Conservation (phyloP, 2,113 vertebrate species). For the Siphamia tubifer region DNA sequence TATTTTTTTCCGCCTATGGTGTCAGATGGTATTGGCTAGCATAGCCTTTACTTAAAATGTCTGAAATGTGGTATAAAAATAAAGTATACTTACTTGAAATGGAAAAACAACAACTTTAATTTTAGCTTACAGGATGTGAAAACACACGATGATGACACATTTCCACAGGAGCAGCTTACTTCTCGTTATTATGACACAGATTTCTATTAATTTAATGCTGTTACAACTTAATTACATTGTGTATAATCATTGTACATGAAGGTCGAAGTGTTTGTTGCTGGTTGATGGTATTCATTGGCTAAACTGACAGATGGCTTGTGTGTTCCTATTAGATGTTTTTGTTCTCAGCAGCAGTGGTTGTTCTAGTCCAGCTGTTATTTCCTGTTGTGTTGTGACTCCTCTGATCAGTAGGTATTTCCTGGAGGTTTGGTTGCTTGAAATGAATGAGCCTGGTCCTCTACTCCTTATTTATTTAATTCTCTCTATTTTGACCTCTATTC, state of each 20-base stretch:
- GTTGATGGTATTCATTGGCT: not conserved
- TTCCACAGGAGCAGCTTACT: not conserved
- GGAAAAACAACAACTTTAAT: too few relatives aligned
- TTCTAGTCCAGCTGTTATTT: slow-evolving; percentile 19
- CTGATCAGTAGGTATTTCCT: slow-evolving; percentile 33
- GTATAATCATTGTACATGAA: too few relatives aligned
- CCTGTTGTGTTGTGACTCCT: slow-evolving; percentile 22
- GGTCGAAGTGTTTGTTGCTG: too few relatives aligned
- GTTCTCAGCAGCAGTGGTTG: not conserved
- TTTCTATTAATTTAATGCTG: too few relatives aligned
- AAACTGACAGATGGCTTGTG: not conserved
- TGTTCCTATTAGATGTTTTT: not conserved
- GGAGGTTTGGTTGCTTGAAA: not conserved
- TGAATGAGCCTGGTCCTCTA: not conserved
- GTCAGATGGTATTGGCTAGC: too few relatives aligned
- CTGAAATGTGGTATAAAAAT: too few relatives aligned
- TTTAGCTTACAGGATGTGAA: too few relatives aligned
- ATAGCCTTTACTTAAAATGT: too few relatives aligned
- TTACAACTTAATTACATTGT: too few relatives aligned
- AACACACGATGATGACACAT: not conserved
- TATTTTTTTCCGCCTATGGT: too few relatives aligned
- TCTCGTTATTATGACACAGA: too few relatives aligned
- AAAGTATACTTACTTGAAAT: too few relatives aligned
- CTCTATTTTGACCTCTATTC: not conserved
- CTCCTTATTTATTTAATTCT: not conserved